Base-by-base conservation (phyloP, 2,113 vertebrate genomes). In the Mandrillus leucophaeus region DNA sequence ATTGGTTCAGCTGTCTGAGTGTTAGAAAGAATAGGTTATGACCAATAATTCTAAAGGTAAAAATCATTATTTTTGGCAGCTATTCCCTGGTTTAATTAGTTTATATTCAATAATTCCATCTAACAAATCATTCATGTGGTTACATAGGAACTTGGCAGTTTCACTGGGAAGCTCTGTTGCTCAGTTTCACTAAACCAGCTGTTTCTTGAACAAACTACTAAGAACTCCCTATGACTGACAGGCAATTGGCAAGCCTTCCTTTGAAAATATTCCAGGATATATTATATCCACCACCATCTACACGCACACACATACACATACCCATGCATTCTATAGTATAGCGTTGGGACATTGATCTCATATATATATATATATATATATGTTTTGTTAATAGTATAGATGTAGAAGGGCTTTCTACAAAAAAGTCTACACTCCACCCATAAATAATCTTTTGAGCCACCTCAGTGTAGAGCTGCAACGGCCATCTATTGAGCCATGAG, bases 11-110 rank as follows among this genome's bases (percentile, higher is more conserved):
- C 72, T 84, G 23, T 83, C 85, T 78, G 57, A 55, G 59, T 80
- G 6, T 87, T 80, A 72, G 35, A 61, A 96, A 96, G 23, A 80
- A 88, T 72, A 75, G 35, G 30, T 93, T 40, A 88, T 87, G 70
- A 66, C 68, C 90, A 96, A 52, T 93, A 96, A 93, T 88, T 92
- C 43, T 80, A 32, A 96, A 95, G 73, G n/a, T 72, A 95, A 94
- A 95, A 96, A 76, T 87, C 59, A 96, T 76, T 97, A 40, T 64
- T 88, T 94, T 80, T 78, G 87, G 84, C 95, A 93, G 86, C 30
- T 93, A 76, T 70, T 89, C n/a, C 43, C 40, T 86, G 43, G 83
- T 66, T 89, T 68, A 92, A 88, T 89, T 88, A 38, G 52, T 64
- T 91, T 95, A 89, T 66, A 81, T 75, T 91, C 88, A 95, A 64